A percentile compares a stretch with the other conserved stretches of the same genome.
Evolutionary conservation across 2,797 vertebrate species (phyloP).

Genomic region (Hyperoplus lanceolatus): DNA sequence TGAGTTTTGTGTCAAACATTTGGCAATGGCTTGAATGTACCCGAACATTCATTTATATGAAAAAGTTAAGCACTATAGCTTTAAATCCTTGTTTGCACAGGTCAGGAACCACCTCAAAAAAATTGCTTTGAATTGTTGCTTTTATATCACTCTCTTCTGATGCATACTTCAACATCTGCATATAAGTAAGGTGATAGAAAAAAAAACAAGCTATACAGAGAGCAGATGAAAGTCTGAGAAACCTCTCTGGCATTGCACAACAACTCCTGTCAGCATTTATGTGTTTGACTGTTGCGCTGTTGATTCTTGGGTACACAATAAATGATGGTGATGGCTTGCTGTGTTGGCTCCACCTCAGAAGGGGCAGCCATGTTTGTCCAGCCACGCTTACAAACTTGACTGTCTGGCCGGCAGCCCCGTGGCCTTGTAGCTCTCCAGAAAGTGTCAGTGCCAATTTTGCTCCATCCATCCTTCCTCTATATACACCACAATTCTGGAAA

Average conservation of each 20-base stretch:
- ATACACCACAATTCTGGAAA: slow-evolving; percentile 18
- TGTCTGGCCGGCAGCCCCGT: slow-evolving; percentile 15
- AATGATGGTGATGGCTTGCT: slow-evolving; percentile 18
- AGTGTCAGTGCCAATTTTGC: slow-evolving; percentile 16
- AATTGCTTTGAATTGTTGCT: too few relatives aligned
- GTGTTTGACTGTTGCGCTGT: slow-evolving; percentile 16
- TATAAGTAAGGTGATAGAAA: too few relatives aligned
- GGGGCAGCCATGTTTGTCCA: slow-evolving; percentile 60
- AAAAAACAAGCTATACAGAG: not conserved
- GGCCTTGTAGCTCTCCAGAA: slow-evolving; percentile 21
- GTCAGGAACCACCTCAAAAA: too few relatives aligned
- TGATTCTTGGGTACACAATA: slow-evolving; percentile 43
- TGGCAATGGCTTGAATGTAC: too few relatives aligned
- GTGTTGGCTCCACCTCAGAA: slow-evolving; percentile 25
- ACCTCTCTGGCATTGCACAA: slow-evolving; percentile 13
- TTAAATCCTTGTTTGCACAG: too few relatives aligned
- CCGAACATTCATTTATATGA: too few relatives aligned
- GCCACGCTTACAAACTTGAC: slow-evolving; percentile 30
- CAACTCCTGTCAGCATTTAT: slow-evolving; percentile 46
- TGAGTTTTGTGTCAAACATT: too few relatives aligned
- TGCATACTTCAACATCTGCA: too few relatives aligned
- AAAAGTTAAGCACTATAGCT: too few relatives aligned
- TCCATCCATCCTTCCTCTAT: slow-evolving; percentile 10
- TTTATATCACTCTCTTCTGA: too few relatives aligned
- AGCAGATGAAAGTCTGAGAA: slow-evolving; percentile 45